phyloP scores from a whole-genome alignment of 2,797 vertebrate genomes.

The Gymnocypris eckloni region DNA sequence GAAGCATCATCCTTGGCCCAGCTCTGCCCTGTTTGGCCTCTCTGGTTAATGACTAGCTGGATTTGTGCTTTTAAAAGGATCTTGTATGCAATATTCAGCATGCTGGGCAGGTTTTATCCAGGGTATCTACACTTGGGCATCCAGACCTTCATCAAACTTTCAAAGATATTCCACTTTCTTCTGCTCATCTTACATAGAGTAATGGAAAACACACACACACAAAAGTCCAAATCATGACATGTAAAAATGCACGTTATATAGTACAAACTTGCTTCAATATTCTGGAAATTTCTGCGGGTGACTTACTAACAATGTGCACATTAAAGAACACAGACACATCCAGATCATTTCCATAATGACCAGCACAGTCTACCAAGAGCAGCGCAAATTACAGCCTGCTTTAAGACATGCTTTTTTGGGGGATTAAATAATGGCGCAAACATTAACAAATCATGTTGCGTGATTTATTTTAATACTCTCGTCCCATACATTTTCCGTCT shows the following conservation, averaged over 20 bases:
- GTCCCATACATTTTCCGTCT: too few species aligned
- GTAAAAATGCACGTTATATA: not conserved
- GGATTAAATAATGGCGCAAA: too few species aligned
- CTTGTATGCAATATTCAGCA: constrained; percentile 73
- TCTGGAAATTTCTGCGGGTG: too few species aligned
- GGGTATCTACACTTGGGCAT: constrained; percentile 67
- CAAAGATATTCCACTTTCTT: constrained; percentile 56
- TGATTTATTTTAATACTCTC: too few species aligned
- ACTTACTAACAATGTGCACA: too few species aligned
- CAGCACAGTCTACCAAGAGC: too few species aligned
- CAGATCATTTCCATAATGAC: too few species aligned
- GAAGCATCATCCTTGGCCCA: constrained; percentile 38
- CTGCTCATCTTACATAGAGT: constrained; percentile 60
- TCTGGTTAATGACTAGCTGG: constrained; percentile 34
- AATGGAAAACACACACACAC: constrained; percentile 51
- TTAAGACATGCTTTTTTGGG: too few species aligned
- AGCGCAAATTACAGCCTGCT: too few species aligned
- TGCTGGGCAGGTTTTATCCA: constrained; percentile 70
- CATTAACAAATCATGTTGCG: too few species aligned
- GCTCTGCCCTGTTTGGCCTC: constrained; percentile 25
- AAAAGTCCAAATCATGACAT: constrained; percentile 52
- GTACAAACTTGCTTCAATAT: not conserved
- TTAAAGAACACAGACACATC: too few species aligned
- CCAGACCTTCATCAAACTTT: constrained; percentile 74
- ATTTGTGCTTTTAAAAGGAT: constrained; percentile 62